Conservation (phyloP, 2,797 vertebrate species). For the Adelosebastes latens region DNA sequence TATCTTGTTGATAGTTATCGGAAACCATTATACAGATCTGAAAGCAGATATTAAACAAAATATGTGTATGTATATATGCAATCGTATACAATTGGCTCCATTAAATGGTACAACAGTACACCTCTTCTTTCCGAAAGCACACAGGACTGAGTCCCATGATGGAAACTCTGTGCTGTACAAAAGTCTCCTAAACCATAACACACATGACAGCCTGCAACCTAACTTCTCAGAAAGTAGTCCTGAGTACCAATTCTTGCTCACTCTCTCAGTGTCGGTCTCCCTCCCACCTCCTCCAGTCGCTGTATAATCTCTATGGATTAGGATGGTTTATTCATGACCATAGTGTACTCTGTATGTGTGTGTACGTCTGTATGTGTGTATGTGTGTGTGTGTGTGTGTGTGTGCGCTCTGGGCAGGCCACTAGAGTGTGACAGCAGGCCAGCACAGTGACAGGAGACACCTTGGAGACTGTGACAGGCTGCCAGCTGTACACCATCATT, state of each 20-base stretch:
- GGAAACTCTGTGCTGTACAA: conserved; percentile 43
- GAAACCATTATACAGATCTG: not conserved
- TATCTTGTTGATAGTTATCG: not conserved
- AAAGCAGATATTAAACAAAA: conserved; percentile 1
- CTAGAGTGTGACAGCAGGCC: conserved; percentile 85
- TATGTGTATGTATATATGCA: not conserved
- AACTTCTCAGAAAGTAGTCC: conserved; percentile 73
- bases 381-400: conserved; percentile 36
- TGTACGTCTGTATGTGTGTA: conserved; percentile 26
- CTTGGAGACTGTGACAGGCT: conserved; percentile 84
- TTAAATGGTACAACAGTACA: conserved; percentile 2
- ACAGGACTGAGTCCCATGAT: conserved; percentile 11
- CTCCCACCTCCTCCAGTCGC: conserved; percentile 67
- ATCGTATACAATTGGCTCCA: not conserved
- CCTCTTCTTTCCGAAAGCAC: conserved; percentile 2
- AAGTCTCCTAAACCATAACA: conserved; percentile 64
- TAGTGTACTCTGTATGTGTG: conserved; percentile 63
- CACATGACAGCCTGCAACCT: conserved; percentile 63
- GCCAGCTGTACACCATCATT: conserved; percentile 83
- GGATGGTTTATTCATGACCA: conserved; percentile 83
- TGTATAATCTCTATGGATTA: conserved; percentile 82
- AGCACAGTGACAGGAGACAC: conserved; percentile 84
- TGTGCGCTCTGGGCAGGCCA: conserved; percentile 75
- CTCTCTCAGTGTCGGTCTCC: conserved; percentile 53
- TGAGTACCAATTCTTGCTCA: conserved; percentile 61